Evolutionary conservation across 2,797 vertebrate species (phyloP).

Genomic region (Pelochelys cantorii): DNA sequence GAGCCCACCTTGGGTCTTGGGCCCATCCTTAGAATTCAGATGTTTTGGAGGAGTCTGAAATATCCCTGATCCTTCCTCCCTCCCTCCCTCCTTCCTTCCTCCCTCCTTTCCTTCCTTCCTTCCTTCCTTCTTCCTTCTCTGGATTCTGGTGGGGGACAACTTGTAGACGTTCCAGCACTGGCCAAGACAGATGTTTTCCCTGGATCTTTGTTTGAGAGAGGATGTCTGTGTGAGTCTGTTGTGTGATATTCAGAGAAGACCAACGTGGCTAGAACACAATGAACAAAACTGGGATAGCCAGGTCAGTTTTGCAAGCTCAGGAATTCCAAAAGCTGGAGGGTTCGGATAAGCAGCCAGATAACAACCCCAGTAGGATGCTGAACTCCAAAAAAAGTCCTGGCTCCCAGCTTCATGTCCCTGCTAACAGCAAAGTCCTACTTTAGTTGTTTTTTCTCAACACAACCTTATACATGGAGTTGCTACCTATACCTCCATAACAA

Average conservation of each 20-base stretch:
- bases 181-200: accelerated
- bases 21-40: accelerated
- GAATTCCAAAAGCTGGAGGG: background rate
- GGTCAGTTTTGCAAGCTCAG: too few species aligned
- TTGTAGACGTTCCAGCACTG: accelerated
- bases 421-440: background rate
- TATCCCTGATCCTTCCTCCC: background rate
- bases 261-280: background rate
- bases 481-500: background rate
- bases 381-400: background rate
- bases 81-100: background rate
- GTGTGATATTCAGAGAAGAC: accelerated
- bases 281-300: background rate
- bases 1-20: background rate
- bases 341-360: background rate
- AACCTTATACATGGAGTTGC: slow-evolving; percentile 12
- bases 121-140: background rate
- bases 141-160: accelerated
- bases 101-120: accelerated
- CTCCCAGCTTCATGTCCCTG: background rate
- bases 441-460: slow-evolving; percentile 35
- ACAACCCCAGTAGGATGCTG: background rate
- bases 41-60: background rate
- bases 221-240: background rate
- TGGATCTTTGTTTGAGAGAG: background rate